Percentiles rank a stretch among this genome's conserved stretches.
phyloP scores from a whole-genome alignment of 2,797 vertebrate genomes.

The Odontamblyopus lacepedii region DNA sequence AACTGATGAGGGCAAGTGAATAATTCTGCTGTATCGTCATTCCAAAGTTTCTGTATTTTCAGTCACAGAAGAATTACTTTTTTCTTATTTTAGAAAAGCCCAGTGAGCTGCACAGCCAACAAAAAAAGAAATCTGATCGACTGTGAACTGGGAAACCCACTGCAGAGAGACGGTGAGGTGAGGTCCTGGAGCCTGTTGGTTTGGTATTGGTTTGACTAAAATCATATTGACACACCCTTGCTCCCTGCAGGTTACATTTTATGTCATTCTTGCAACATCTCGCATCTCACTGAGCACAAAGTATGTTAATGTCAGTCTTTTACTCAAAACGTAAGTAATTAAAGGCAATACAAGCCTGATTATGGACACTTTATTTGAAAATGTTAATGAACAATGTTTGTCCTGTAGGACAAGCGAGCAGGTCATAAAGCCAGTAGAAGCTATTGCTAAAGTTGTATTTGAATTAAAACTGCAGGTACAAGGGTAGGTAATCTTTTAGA shows the following conservation, averaged over 20 bases:
- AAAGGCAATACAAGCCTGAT: background rate
- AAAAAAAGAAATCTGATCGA: constrained; percentile 82
- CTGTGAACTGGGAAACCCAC: constrained; percentile 91
- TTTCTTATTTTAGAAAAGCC: constrained; percentile 69
- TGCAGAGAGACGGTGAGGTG: constrained; percentile 88
- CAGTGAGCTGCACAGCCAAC: constrained; percentile 81
- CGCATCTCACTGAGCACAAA: constrained; percentile 84
- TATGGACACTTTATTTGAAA: background rate
- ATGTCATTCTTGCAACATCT: constrained; percentile 84
- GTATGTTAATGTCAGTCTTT: constrained; percentile 82
- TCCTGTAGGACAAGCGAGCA: constrained; percentile 87
- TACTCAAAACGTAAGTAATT: constrained; percentile 85
- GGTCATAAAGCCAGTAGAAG: constrained; percentile 77
- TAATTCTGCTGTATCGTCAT: no score
- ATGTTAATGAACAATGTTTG: background rate
- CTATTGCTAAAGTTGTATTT: constrained; percentile 87
- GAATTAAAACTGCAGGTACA: constrained; percentile 85
- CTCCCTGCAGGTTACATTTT: constrained; percentile 84
- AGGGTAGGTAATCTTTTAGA: constrained; percentile 77
- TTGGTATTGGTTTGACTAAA: background rate
- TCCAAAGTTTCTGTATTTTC: background rate
- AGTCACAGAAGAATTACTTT: background rate
- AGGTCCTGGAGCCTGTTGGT: constrained; percentile 34
- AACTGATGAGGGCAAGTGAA: no score
- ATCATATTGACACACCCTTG: background rate